These are phyloP conservation scores for Azorinus chamasolen DNA, from an alignment of 2,888 invertebrate genomes.

Conservation along the genomic window DNA sequence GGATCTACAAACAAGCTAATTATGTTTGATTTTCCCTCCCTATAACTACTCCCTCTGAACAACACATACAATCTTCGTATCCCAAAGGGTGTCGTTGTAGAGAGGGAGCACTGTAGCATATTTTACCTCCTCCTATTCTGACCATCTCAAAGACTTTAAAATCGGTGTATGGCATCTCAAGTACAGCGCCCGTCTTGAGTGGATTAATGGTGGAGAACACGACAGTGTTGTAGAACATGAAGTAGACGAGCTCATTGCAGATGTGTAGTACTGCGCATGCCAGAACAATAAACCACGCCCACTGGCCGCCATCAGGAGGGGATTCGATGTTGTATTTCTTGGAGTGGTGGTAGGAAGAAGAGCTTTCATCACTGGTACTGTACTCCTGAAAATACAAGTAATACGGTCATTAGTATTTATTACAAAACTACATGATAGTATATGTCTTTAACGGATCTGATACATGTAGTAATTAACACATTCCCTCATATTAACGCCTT, in stretches of 20 bases:
- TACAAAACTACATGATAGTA: no score
- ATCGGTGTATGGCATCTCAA: constrained; percentile 30
- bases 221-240: constrained; percentile 51
- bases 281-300: constrained; percentile 61
- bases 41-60: no score
- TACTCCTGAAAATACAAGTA: constrained; percentile 35
- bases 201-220: constrained; percentile 29
- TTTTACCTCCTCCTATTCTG: constrained; percentile 47
- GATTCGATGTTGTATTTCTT: constrained; percentile 42
- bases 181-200: not conserved
- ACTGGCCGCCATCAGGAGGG: constrained; percentile 59
- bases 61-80: no score
- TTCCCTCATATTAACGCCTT: no score
- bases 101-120: no score
- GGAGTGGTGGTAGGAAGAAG: not conserved
- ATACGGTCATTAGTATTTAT: no score
- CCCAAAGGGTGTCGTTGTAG: no score
- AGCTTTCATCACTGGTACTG: constrained; percentile 17
- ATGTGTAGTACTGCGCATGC: constrained; percentile 58
- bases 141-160: constrained; percentile 60
- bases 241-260: constrained; percentile 54
- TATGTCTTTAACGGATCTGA: no score
- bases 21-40: no score
- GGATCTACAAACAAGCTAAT: no score
- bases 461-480: no score